Percentiles rank a stretch among this genome's conserved stretches.
Evolutionary conservation across 1,140 invertebrate genomes (phyloP).

Genomic region (Bombus confusus): DNA sequence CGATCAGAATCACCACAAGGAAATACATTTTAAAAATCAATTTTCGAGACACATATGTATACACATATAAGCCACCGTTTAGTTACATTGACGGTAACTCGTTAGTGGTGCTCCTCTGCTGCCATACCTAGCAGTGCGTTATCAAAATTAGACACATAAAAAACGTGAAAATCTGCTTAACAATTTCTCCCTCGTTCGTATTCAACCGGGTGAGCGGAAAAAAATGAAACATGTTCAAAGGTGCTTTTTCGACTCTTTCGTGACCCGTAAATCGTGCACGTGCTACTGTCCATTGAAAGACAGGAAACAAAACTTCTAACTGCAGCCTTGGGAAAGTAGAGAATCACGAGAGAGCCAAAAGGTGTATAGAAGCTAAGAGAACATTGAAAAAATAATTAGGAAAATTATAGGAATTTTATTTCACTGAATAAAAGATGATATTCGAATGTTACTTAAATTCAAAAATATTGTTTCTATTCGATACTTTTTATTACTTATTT

Average conservation of each 20-base stretch:
- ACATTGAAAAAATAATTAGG: background rate
- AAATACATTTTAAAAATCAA: background rate
- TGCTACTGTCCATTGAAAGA: background rate
- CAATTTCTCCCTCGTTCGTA: constrained; percentile 26
- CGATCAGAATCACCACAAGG: constrained; percentile 17
- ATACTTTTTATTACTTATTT: background rate
- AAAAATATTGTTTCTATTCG: background rate
- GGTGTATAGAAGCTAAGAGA: background rate
- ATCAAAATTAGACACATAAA: constrained; percentile 59
- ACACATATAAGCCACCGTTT: constrained; percentile 48
- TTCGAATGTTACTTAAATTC: background rate
- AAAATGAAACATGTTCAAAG: background rate
- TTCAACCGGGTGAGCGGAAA: background rate
- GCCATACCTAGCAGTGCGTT: constrained; percentile 61
- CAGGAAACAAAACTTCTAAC: background rate
- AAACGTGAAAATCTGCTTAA: constrained; percentile 11
- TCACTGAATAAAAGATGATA: too few species aligned
- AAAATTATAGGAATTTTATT: background rate
- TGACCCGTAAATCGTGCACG: background rate
- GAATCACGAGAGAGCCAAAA: background rate
- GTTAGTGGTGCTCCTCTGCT: constrained; percentile 62
- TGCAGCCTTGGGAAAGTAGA: background rate
- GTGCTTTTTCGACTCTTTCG: constrained; percentile 3
- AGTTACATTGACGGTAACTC: constrained; percentile 51
- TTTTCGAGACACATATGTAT: constrained; percentile 16